Evolutionary conservation across 1,140 invertebrate species (phyloP), one percentile per base, ranked within the genome.

Genomic region (Dendroctonus valens): DNA sequence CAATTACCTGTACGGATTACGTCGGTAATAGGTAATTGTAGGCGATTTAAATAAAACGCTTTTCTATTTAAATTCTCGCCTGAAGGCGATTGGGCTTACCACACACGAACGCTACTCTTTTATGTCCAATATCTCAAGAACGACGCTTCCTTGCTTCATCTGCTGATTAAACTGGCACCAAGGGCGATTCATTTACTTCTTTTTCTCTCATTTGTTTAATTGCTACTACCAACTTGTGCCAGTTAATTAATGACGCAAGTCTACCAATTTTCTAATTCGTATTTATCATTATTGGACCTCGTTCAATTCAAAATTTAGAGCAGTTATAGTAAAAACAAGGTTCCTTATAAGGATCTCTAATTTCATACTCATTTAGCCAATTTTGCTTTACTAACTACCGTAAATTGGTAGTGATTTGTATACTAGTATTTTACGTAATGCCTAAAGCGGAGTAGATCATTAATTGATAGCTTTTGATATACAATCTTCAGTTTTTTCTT

Each of bases 11-110:
- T 46, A 59, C 58, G 58, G 48, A 59, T 59, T 59, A 59, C 44
- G 58, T 58, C 58, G 15, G 52, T 49, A 59, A 52, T 52, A 52
- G 59, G 59, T 61, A 52, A 59, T 59, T 59, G 59, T 61, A 61
- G 59, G 59, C 5, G 59, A 61, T 61, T 61, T 61, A 61, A 59
- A 61, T 61, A 61, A 61, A 61, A 52, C 59, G 59, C 50, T 61
- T 61, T 61, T 61, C 59, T 61, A 61, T 61, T 61, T 61, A 61
- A 61, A 61, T 61, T 26, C 39, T 26, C 50, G 59, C 59, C n/a
- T 41, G 52, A n/a, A 41, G 59, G 48, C 59, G 48, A 8, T 39
- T 52, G 38, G 40, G 50, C 48, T 41, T 42, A 37, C 59, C 59
- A 61, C 59, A 61, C 59, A 61, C 59, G 59, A 61, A 50, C 58